Conservation (phyloP, 1,140 invertebrate species). For the Nasonia vitripennis region DNA sequence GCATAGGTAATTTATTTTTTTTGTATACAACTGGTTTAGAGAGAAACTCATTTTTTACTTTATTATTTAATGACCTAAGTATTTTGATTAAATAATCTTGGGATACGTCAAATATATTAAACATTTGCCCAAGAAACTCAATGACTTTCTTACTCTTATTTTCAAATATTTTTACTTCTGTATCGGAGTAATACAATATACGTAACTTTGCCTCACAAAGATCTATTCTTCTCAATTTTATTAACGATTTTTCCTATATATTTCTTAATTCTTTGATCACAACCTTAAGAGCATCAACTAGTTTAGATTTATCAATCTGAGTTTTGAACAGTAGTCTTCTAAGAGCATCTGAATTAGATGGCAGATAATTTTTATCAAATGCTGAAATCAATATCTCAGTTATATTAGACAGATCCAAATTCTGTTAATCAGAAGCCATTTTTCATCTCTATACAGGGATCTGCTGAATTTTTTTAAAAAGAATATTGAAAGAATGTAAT, state of each 20-base stretch:
- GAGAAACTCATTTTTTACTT: no score
- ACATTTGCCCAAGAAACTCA: no score
- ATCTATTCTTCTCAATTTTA: not conserved
- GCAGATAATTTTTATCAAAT: not conserved
- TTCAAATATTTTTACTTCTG: no score
- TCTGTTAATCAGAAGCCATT: not conserved
- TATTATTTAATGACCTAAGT: no score
- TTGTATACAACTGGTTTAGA: no score
- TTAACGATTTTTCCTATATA: not conserved
- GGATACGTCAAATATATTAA: not conserved
- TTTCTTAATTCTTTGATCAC: not conserved
- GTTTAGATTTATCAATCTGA: not conserved
- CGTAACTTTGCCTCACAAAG: not conserved
- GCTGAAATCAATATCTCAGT: not conserved
- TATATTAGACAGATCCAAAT: not conserved
- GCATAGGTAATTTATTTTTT: no score
- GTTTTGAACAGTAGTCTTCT: not conserved
- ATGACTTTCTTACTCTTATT: no score
- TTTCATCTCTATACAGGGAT: not conserved
- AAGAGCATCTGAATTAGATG: not conserved
- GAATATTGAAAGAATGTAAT: not conserved
- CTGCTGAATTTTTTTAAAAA: not conserved
- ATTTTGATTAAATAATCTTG: not conserved
- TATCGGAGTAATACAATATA: not conserved
- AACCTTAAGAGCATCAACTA: not conserved